Base-by-base conservation (phyloP, 2,113 vertebrate genomes). In the Mirza zaza region DNA sequence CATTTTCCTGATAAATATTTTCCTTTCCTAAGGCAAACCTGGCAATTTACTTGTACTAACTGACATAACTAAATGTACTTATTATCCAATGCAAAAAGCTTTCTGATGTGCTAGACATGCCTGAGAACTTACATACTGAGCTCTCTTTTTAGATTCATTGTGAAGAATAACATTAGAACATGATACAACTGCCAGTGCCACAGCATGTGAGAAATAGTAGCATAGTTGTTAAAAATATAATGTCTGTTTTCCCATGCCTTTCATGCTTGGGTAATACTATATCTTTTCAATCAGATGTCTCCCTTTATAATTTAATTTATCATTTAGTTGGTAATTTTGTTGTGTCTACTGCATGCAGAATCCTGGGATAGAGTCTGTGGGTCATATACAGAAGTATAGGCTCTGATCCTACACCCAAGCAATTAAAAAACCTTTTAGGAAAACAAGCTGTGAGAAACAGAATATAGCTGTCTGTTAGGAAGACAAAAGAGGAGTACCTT, bases 1-100 rank as follows among this genome's bases (percentile, higher is more conserved):
- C 98, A 96, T 91, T 96, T 97, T 90, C 83, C 55, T 97, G 88
- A 96, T 42, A 97, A 97, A 93, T 95, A 71, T 95, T 97, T 86
- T 18, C 34, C 87, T 98, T 98, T 98, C 84, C 70, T 87, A 84
- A 85, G 79, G 86, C 85, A 98, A 97, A 98, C 50, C 55, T 97
- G 83, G 75, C 95, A 97, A 93, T 94, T 83, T 94, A 23, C 67
- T 97, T 96, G 59, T 48, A 39, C 27, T 95, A 73, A 83, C 27
- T 67, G 92, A 55, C 18, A 39, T 76, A 91, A 87, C 21, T 88
- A 57, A 95, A 84, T 36, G 29, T 12, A 68, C 90, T 15, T 8
- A 75, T 90, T n/a, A 6, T 50, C 32, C 21, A 63, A 11, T 73
- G 63, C 81, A 87, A 93, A 82, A 45, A 80, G 57, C 39, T 91